These are phyloP conservation scores for Sebastes wilsoni DNA, from an alignment of 2,797 vertebrate species.

Conservation along the genomic window DNA sequence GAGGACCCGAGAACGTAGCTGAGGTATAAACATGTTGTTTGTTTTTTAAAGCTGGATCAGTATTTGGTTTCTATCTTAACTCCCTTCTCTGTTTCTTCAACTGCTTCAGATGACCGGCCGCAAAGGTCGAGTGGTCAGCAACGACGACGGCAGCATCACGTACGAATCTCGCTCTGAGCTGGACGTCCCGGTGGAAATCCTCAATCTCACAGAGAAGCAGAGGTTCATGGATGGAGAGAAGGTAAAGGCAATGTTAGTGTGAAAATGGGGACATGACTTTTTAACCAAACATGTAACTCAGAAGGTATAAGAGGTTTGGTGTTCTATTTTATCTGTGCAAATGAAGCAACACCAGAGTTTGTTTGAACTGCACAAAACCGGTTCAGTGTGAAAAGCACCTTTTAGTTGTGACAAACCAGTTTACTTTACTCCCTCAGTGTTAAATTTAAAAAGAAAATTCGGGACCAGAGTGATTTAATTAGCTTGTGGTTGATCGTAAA, in stretches of 20 bases:
- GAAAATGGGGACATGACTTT: neutral
- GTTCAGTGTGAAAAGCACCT: neutral
- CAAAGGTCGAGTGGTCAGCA: constrained; percentile 96
- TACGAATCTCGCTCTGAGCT: constrained; percentile 96
- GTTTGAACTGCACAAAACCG: neutral
- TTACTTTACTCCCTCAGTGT: neutral
- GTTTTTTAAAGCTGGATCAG: neutral
- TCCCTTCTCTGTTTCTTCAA: neutral
- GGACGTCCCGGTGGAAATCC: constrained; percentile 96
- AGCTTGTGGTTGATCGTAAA: neutral
- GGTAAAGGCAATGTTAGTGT: constrained; percentile 74
- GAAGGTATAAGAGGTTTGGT: neutral
- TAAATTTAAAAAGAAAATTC: neutral
- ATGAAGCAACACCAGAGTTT: neutral
- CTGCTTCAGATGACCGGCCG: constrained; percentile 94
- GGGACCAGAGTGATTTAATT: neutral
- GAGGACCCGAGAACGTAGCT: constrained; percentile 96
- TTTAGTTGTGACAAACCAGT: neutral
- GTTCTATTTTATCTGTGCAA: neutral
- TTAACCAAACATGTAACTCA: neutral
- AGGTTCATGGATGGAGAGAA: constrained; percentile 99
- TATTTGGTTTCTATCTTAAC: neutral
- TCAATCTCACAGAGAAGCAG: constrained; percentile 98
- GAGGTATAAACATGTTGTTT: constrained; percentile 82
- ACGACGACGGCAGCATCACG: constrained; percentile 96